Percentiles rank a stretch among this genome's conserved stretches.
phyloP scores from a whole-genome alignment of 2,797 vertebrate genomes.

The Leptoclinus maculatus region DNA sequence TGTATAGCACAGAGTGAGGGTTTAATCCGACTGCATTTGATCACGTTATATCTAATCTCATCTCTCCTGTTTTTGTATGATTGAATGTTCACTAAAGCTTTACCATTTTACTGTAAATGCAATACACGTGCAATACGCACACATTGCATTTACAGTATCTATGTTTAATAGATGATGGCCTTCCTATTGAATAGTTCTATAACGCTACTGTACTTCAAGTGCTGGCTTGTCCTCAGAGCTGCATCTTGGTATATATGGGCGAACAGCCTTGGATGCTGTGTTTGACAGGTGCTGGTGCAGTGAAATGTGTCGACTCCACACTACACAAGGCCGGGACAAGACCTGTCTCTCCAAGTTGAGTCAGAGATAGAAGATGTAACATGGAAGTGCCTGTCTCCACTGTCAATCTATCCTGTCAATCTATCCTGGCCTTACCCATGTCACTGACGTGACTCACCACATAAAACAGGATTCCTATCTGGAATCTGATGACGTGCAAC shows the following conservation, averaged over 20 bases:
- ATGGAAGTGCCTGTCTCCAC: conserved; percentile 67
- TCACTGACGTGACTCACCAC: conserved; percentile 56
- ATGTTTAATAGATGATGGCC: background rate
- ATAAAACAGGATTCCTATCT: conserved; percentile 19
- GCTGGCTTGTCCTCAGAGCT: conserved; percentile 39
- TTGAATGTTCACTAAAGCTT: conserved; percentile 1
- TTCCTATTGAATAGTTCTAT: background rate
- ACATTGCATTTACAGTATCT: background rate
- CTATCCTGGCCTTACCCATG: conserved; percentile 26
- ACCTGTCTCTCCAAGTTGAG: conserved; percentile 56
- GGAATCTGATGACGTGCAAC: conserved; percentile 35
- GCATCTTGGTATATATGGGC: background rate
- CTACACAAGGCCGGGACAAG: conserved; percentile 61
- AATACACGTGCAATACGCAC: conserved; percentile 1
- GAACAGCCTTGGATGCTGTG: conserved; percentile 46
- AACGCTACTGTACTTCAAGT: conserved; percentile 13
- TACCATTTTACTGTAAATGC: background rate
- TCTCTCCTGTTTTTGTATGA: background rate
- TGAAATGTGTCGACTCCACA: conserved; percentile 61
- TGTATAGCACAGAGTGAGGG: conserved; percentile 10
- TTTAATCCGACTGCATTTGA: conserved; percentile 20
- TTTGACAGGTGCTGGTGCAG: conserved; percentile 62
- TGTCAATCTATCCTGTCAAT: conserved; percentile 69
- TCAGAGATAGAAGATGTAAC: conserved; percentile 53
- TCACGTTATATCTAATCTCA: conserved; percentile 12